Evolutionary conservation across 2,888 invertebrate genomes (phyloP).

Genomic region (Resseliella maxima): DNA sequence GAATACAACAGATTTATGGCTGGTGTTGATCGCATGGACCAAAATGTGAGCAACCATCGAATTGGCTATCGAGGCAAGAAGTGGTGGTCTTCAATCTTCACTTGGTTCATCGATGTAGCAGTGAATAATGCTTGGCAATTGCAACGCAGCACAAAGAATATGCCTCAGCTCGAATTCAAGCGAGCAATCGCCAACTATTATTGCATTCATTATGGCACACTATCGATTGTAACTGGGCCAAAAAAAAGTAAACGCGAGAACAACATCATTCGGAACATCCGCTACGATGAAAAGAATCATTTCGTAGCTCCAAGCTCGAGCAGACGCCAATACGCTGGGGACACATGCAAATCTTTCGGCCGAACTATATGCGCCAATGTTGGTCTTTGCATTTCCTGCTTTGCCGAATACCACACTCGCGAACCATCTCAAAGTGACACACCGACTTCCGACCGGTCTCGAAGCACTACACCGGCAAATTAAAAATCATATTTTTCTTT

Average conservation of each 20-base stretch:
- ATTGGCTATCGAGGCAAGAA: not conserved
- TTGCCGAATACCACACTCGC: too few species aligned
- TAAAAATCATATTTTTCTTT: too few species aligned
- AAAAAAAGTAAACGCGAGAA: not conserved
- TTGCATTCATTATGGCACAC: not conserved
- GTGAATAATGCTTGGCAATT: too few species aligned
- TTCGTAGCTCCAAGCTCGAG: not conserved
- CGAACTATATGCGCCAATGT: not conserved
- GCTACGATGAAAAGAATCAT: not conserved
- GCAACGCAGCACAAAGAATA: too few species aligned
- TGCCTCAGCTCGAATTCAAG: too few species aligned
- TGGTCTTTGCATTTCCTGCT: not conserved
- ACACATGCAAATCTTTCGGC: not conserved
- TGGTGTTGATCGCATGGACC: not conserved
- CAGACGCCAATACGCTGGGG: not conserved
- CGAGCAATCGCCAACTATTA: slow-evolving; percentile 56
- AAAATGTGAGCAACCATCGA: not conserved
- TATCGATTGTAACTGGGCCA: not conserved
- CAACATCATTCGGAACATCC: not conserved
- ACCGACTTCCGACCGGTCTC: too few species aligned
- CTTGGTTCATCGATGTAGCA: slow-evolving; percentile 57
- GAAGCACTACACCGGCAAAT: too few species aligned
- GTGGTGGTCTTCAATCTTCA: slow-evolving; percentile 58
- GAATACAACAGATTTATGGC: slow-evolving; percentile 57
- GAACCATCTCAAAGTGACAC: too few species aligned